These are phyloP conservation scores for Drosophila leontia DNA, from an alignment of 1,140 invertebrate genomes.

Conservation along the genomic window DNA sequence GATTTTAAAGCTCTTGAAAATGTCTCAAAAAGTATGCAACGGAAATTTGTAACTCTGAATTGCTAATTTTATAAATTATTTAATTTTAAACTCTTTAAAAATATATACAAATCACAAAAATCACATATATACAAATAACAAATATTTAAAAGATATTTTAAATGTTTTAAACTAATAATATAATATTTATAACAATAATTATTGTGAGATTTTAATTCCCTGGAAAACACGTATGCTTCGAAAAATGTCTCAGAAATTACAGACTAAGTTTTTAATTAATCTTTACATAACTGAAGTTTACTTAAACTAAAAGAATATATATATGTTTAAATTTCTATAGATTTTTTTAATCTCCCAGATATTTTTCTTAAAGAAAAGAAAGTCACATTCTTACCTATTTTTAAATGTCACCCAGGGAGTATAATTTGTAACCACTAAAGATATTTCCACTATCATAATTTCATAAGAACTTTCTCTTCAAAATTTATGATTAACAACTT, in stretches of 20 bases:
- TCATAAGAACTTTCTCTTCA: background rate
- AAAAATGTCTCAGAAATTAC: background rate
- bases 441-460: conserved; percentile 1
- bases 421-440: background rate
- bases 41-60: too few relatives aligned
- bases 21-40: too few relatives aligned
- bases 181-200: too few relatives aligned
- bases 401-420: background rate
- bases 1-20: background rate
- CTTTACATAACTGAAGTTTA: background rate
- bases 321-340: background rate
- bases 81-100: background rate
- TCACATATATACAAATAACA: too few relatives aligned
- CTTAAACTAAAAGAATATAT: background rate
- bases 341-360: background rate
- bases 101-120: too few relatives aligned
- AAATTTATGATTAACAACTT: conserved; percentile 15
- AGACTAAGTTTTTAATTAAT: background rate
- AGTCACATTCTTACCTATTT: background rate
- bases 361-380: background rate
- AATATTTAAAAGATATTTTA: too few relatives aligned
- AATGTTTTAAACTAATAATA: too few relatives aligned
- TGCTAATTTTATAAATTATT: too few relatives aligned
- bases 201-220: too few relatives aligned
- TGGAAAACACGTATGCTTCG: too few relatives aligned